phyloP scores from a whole-genome alignment of 2,888 invertebrate genomes.

The Machimus atricapillus region DNA sequence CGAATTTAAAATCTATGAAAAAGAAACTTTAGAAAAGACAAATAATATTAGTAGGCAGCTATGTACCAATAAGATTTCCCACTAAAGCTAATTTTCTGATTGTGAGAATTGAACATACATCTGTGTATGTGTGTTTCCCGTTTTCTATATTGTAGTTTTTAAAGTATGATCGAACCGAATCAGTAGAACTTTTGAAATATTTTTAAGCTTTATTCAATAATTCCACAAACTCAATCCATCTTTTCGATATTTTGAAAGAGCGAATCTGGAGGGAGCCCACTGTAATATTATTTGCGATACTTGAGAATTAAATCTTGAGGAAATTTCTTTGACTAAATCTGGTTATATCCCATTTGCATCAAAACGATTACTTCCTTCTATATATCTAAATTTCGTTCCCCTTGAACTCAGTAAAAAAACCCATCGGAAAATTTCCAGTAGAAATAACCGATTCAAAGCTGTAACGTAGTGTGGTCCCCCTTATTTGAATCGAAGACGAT shows the following conservation, averaged over 20 bases:
- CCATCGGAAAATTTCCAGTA: background rate
- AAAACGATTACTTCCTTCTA: background rate
- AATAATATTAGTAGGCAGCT: no score
- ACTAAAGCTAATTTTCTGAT: no score
- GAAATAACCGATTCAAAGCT: background rate
- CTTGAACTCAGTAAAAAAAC: background rate
- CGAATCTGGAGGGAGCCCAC: background rate
- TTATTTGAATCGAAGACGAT: constrained; percentile 32
- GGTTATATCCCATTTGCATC: background rate
- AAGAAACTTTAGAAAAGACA: no score
- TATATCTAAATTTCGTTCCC: background rate
- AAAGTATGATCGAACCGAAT: no score
- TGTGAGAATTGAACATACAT: no score
- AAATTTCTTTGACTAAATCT: background rate
- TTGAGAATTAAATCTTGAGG: background rate
- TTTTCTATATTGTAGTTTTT: no score
- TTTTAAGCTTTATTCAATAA: no score
- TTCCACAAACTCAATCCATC: background rate
- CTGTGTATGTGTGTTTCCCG: no score
- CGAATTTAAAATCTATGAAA: no score
- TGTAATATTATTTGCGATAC: background rate
- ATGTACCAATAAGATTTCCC: no score
- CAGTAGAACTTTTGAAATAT: no score
- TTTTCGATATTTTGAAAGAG: background rate
- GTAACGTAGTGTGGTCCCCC: background rate